Percentiles rank a stretch among this genome's conserved stretches.
These are phyloP conservation scores for Encarsia formosa DNA, from an alignment of 2,888 invertebrate genomes.

Conservation along the genomic window DNA sequence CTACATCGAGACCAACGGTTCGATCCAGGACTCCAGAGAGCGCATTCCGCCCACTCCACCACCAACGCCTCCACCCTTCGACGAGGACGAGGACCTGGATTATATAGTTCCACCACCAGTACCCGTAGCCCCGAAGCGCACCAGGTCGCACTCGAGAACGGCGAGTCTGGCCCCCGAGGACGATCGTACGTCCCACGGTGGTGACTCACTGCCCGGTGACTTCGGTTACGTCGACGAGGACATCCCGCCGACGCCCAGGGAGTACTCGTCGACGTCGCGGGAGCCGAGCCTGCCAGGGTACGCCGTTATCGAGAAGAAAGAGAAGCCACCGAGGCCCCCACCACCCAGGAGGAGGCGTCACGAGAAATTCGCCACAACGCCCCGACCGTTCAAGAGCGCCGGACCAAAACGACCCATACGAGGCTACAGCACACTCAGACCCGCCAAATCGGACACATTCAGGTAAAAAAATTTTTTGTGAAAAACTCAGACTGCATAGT, in stretches of 20 bases:
- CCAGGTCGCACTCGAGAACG: conserved; percentile 56
- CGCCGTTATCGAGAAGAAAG: conserved; percentile 71
- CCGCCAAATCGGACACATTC: conserved; percentile 38
- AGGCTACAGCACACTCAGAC: conserved; percentile 61
- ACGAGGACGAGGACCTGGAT: conserved; percentile 55
- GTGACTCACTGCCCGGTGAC: conserved; percentile 59
- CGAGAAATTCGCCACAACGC: conserved; percentile 67
- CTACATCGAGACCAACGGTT: conserved; percentile 18
- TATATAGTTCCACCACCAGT: conserved; percentile 54
- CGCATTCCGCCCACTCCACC: conserved; percentile 23
- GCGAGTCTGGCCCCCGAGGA: conserved; percentile 57
- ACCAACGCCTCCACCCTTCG: conserved; percentile 9
- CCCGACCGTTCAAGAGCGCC: conserved; percentile 50
- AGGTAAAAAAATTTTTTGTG: conserved; percentile 15
- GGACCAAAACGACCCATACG: conserved; percentile 58
- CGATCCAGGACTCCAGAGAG: conserved; percentile 4
- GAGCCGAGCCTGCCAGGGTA: conserved; percentile 59
- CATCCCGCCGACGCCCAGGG: conserved; percentile 49
- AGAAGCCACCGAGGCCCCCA: conserved; percentile 58
- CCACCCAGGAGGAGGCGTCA: conserved; percentile 57
- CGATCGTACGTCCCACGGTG: conserved; percentile 68
- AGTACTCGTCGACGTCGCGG: conserved; percentile 42
- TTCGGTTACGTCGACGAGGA: conserved; percentile 51
- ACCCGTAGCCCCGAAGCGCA: conserved; percentile 55
- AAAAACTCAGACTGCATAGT: no score